Base-by-base conservation (phyloP, 1,140 invertebrate species). In the Nylanderia fulva region DNA sequence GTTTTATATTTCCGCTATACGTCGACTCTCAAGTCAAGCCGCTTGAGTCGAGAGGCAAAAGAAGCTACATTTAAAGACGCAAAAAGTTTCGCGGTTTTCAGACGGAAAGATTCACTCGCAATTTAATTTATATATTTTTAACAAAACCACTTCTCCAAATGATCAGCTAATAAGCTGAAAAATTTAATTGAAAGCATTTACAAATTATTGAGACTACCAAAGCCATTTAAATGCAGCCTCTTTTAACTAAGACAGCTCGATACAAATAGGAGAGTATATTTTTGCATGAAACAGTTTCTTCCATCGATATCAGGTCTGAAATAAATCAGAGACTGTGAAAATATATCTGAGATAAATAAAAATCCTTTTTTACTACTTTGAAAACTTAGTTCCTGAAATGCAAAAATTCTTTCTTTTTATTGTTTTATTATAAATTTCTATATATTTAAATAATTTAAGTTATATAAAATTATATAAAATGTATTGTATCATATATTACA, bases 181-280 rank as follows among this genome's bases (percentile, higher is more conserved):
- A 54, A 54, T 80, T 80, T 80, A 56, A 80, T 80, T 80, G 21
- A 29, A 69, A 69, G 21, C 33, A 56, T 68, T 56, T 29, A 56
- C 27, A 64, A 64, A 24, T 77, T 64, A 77, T 80, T 56, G 33
- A 69, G 39, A 11, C 63, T 21, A 54, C 18, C 21, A 33, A n/a
- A 52, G 33, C 15, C 45, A 80, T 54, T 68, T 39, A 68, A 68
- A 68, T 24, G 29, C 15, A 68, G 21, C 18, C 6, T 80, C 27
- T 54, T 66, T 69, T 11, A 21, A n/a, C n/a, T 29, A 36, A 29
- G 21, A 69, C 18, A 77, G 0, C 27, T 27, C 58, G 1, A 13
- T 66, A 66, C 45, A 79, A 79, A 24, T n/a, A 11, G n/a, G 1
- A 29, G 7, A 3, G 9, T 21, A 52, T 63, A 63, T 76, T 75